Evolutionary conservation across 1,140 invertebrate genomes (phyloP), one percentile per base, ranked within the genome.

Genomic region (Drosophila orena): DNA sequence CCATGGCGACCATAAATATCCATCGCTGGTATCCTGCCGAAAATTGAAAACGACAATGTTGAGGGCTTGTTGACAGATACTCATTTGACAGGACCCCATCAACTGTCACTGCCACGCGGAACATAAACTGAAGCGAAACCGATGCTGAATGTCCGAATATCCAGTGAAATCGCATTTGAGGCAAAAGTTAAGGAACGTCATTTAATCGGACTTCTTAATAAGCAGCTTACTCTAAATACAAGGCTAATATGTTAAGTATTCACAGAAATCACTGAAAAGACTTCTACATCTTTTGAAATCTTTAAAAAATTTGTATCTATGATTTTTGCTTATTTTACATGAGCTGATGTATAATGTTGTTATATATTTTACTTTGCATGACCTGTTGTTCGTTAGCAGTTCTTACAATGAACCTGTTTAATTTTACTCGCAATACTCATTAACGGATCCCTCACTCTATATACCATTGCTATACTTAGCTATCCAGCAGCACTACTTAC

Each of bases 21-120:
- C 37, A 50, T 38, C 53, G 10, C 47, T 62, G 78, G 66, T 73
- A 74, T 80, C 66, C 68, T 70, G 68, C 72, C 83, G 74, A 86
- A 85, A 76, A 88, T 85, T 88, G 83, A 81, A 85, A 85, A 68
- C 74, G 78, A 81, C 79, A 85, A 86, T 74, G 69, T 74, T 57
- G 72, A 75, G 52, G 52, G 62, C 64, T 74, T 81, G 81, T 81
- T 77, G 81, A 85, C 81, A 86, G 83, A 86, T 86, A 81, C 81
- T 81, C 81, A 60, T 85, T 78, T 77, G 81, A 85, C 81, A 78
- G 81, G 58, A 64, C 53, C 84, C 78, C 78, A 75, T 85, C 81
- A 81, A 74, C 81, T 85, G 81, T 78, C 81, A 70, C 38, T 42
- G 64, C 12, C 54, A 24, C 72, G 27, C 52, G 56, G 43, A 53